Conservation (phyloP, 2,113 vertebrate genomes). For the Peromyscus maniculatus region DNA sequence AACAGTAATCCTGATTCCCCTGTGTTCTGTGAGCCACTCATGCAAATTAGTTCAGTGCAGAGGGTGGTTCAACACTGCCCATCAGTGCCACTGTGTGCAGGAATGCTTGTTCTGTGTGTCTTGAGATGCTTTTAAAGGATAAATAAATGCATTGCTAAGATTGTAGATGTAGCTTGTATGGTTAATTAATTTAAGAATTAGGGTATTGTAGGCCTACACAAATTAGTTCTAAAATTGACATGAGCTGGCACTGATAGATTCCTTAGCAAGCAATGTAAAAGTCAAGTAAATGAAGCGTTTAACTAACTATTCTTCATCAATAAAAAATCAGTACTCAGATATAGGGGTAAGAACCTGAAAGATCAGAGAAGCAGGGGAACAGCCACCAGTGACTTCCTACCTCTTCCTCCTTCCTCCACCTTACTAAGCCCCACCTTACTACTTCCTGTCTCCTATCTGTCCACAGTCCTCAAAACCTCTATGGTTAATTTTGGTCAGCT, state of each 20-base stretch:
- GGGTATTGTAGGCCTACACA: not conserved
- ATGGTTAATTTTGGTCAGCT: no score
- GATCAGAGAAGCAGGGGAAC: no score
- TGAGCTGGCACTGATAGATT: not conserved
- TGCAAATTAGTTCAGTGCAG: not conserved
- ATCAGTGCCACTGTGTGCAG: not conserved
- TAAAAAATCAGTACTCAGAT: no score
- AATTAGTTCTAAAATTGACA: not conserved
- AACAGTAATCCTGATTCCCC: not conserved
- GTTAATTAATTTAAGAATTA: conserved; percentile 36
- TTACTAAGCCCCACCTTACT: no score
- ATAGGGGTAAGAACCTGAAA: no score
- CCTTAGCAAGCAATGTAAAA: not conserved
- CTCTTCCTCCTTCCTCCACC: no score
- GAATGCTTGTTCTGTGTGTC: not conserved
- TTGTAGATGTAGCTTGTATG: not conserved
- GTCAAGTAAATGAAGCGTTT: not conserved
- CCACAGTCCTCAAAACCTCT: no score
- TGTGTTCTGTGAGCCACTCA: not conserved
- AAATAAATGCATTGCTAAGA: not conserved
- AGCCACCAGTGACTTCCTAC: no score
- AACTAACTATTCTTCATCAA: no score
- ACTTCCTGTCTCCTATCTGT: no score
- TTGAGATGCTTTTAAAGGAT: conserved; percentile 29
- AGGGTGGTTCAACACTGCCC: not conserved